Base-by-base conservation (phyloP, 2,888 invertebrate species). In the Acanthacorydalis orientalis region DNA sequence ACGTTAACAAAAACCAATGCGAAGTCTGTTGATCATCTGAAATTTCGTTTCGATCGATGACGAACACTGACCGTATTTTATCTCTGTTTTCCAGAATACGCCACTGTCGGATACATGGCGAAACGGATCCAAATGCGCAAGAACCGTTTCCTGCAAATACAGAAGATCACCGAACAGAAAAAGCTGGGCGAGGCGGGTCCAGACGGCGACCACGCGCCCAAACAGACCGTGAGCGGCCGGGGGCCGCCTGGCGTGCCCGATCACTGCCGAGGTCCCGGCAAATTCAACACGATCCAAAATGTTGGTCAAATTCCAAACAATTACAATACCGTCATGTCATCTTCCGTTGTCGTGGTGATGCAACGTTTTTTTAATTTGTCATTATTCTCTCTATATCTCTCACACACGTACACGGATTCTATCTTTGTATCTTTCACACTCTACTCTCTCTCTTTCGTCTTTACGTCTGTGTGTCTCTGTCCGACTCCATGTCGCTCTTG, bases 41-140 rank as follows among this genome's bases (percentile, higher is more conserved):
- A n/a, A n/a, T n/a, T n/a, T n/a, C n/a, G n/a, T n/a, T n/a, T n/a
- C n/a, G n/a, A n/a, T n/a, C n/a, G n/a, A n/a, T n/a, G n/a, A n/a
- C n/a, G n/a, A n/a, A n/a, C n/a, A n/a, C n/a, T n/a, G n/a, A n/a
- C n/a, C n/a, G n/a, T 40, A 11, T 10, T 40, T 10, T 40, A 31
- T 45, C 50, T 48, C 52, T 51, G 46, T 51, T 52, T 72, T 72
- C 55, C 78, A 91, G 96, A 96, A 75, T 96, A 95, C 70, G 95
- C 96, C 55, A 89, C 93, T 55, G 96, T 96, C 58, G 93, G 93
- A 56, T 96, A 96, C 71, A 89, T 95, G 86, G 92, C 91, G 57
- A 95, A 93, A 73, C 77, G 92, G 69, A 89, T 93, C 70, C 91
- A 91, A 68, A 91, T 93, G 89, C 77, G 91, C 64, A 90, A 92